Conservation (phyloP, 2,888 invertebrate genomes). For the Drosophila dives region DNA sequence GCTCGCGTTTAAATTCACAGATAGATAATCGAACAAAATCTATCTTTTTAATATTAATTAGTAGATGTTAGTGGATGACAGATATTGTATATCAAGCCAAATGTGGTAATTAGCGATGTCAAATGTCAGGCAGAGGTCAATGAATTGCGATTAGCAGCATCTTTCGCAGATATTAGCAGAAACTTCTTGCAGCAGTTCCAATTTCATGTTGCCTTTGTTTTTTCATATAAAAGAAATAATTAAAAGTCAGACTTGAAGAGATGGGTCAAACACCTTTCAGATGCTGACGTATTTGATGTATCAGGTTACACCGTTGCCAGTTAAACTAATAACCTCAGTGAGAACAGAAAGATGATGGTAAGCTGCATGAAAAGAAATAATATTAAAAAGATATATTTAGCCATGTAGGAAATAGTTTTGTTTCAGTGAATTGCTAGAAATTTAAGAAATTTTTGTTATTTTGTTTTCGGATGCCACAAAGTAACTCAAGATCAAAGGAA, state of each 20-base stretch:
- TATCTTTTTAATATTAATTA: slow-evolving; percentile 14
- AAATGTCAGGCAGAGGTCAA: slow-evolving; percentile 28
- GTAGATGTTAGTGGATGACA: background rate
- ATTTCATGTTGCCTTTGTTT: slow-evolving; percentile 32
- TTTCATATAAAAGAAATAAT: slow-evolving; percentile 24
- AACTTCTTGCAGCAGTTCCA: slow-evolving; percentile 40
- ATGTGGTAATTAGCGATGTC: slow-evolving; percentile 35
- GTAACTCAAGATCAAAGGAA: slow-evolving; percentile 71
- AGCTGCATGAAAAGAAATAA: slow-evolving; percentile 12
- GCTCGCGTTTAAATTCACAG: background rate
- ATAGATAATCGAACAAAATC: slow-evolving; percentile 8
- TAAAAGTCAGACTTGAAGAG: slow-evolving; percentile 18
- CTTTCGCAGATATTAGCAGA: slow-evolving; percentile 12
- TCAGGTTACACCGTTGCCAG: slow-evolving; percentile 57
- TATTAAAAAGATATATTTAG: background rate
- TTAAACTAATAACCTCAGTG: slow-evolving; percentile 61
- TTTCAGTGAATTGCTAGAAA: slow-evolving; percentile 6
- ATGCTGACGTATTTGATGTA: slow-evolving; percentile 36
- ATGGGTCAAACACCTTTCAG: slow-evolving; percentile 68
- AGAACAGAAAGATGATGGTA: slow-evolving; percentile 5
- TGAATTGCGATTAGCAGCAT: slow-evolving; percentile 32
- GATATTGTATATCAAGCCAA: slow-evolving; percentile 21
- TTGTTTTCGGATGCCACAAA: slow-evolving; percentile 2
- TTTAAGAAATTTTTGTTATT: slow-evolving; percentile 4
- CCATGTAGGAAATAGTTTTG: background rate